phyloP scores from a whole-genome alignment of 2,888 invertebrate genomes.

The Megalurothrips usitatus region DNA sequence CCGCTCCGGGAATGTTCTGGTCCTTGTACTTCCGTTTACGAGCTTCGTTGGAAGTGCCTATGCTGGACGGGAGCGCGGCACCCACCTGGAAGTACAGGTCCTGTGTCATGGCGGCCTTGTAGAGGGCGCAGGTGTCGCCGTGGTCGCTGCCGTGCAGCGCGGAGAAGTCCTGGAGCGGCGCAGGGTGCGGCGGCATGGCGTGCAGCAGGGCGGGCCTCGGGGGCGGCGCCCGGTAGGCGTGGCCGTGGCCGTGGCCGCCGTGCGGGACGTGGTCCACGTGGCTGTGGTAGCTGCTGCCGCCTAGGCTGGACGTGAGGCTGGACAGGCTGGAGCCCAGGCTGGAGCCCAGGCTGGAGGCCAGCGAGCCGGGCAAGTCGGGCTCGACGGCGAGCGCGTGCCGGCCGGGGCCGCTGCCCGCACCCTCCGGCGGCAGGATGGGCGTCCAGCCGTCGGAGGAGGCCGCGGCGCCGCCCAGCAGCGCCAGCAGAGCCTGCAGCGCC shows the following conservation, averaged over 20 bases:
- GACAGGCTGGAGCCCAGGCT: constrained; percentile 38
- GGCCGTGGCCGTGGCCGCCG: constrained; percentile 36
- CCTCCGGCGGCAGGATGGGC: constrained; percentile 12
- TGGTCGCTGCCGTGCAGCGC: constrained; percentile 44
- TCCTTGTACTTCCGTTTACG: no score
- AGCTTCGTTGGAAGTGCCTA: no score
- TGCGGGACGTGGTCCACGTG: constrained; percentile 31
- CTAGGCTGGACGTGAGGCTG: constrained; percentile 36
- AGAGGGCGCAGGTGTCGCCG: constrained; percentile 59
- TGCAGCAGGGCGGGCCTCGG: constrained; percentile 40
- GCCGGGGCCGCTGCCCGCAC: constrained; percentile 28
- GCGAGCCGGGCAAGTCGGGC: constrained; percentile 41
- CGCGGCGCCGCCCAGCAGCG: not conserved
- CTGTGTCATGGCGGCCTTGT: constrained; percentile 64
- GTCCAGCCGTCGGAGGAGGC: constrained; percentile 14
- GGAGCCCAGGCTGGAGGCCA: constrained; percentile 38
- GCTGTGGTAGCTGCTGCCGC: constrained; percentile 35
- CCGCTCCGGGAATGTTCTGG: no score
- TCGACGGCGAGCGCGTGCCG: constrained; percentile 43
- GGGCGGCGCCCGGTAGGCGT: constrained; percentile 44
- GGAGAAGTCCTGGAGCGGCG: constrained; percentile 42
- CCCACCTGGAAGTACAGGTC: constrained; percentile 55
- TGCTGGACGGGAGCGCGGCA: no score
- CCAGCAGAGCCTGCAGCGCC: not conserved
- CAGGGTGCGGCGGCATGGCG: constrained; percentile 45